Evolutionary conservation across 1,140 invertebrate species (phyloP).

Genomic region (Aphaenogaster floridana): DNA sequence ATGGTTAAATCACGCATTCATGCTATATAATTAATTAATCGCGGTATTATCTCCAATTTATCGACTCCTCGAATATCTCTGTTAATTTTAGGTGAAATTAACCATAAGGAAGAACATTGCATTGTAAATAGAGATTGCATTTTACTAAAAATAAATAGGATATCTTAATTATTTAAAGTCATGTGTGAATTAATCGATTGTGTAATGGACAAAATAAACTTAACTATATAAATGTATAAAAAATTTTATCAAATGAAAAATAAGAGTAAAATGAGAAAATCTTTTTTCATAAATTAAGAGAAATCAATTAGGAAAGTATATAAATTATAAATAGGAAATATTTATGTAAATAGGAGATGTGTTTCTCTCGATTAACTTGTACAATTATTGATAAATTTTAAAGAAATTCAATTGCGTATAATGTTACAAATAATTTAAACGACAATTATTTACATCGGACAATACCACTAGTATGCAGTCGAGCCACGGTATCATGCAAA

Average conservation of each 20-base stretch:
- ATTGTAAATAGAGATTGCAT: slow-evolving; percentile 40
- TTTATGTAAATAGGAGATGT: too few relatives aligned
- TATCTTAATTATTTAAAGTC: slow-evolving; percentile 37
- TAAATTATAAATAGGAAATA: neutral
- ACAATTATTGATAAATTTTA: neutral
- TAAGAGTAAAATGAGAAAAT: neutral
- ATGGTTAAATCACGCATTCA: neutral
- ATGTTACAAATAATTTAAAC: neutral
- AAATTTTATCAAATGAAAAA: neutral
- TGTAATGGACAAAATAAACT: neutral
- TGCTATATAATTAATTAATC: slow-evolving; percentile 44
- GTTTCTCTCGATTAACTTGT: neutral
- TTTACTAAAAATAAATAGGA: slow-evolving; percentile 2
- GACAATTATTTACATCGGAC: slow-evolving; percentile 18
- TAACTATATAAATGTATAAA: neutral
- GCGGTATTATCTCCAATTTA: slow-evolving; percentile 19
- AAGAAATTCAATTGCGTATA: slow-evolving; percentile 4
- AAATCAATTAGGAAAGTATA: neutral
- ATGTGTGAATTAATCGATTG: slow-evolving; percentile 9
- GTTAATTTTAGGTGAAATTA: slow-evolving; percentile 41
- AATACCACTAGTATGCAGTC: neutral
- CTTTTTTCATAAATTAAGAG: neutral
- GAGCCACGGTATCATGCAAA: slow-evolving; percentile 2
- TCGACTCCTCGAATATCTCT: neutral
- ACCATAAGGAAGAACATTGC: slow-evolving; percentile 12